Base-by-base conservation (phyloP, 2,888 invertebrate genomes). In the Rotaria macrura region DNA sequence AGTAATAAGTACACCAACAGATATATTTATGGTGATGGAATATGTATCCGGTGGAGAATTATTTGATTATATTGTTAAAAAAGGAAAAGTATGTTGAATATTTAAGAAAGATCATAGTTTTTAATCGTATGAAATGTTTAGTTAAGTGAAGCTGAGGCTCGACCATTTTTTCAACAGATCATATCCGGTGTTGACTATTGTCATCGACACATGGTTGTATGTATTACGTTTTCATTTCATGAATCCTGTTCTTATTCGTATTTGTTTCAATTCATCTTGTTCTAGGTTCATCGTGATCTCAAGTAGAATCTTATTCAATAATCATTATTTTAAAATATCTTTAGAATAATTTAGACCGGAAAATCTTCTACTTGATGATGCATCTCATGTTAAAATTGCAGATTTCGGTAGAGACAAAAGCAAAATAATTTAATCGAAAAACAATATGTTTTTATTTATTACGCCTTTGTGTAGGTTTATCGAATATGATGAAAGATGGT, bases 21-120 rank as follows among this genome's bases (percentile, higher is more conserved):
- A 99, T 91, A 99, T 99, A 89, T 99, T 99, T 91, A 99, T 99
- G 98, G 97, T 99, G 87, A 98, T 99, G 99, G 99, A 99, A 92
- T 99, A 97, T 93, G 99, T 99, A 0, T 95, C 96, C 85, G 99
- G 99, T 9, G 99, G 99, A 54, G 99, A 99, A 91, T 92, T 99
- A 0, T 99, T 99, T 92, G 99, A 99, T 91, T 99, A 99, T 90
- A 99, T 99, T 88, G 99, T 99, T 0, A 99, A 98, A 90, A 94
- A 97, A 91, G 98, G 98, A 85, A 96, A 79, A 79, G 79, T 79
- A 52, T 49, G 34, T 38, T 49, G 29, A 57, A 54, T 2, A 54
- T 7, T 87, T 9, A 83, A n/a, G 23, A n/a, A n/a, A 23, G 23
- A 38, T 52, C 6, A 79, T 88, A 90, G 1, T 25, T 6, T 88